These are phyloP conservation scores for Sthenelais limicola DNA, from an alignment of 2,888 invertebrate genomes.

Conservation along the genomic window DNA sequence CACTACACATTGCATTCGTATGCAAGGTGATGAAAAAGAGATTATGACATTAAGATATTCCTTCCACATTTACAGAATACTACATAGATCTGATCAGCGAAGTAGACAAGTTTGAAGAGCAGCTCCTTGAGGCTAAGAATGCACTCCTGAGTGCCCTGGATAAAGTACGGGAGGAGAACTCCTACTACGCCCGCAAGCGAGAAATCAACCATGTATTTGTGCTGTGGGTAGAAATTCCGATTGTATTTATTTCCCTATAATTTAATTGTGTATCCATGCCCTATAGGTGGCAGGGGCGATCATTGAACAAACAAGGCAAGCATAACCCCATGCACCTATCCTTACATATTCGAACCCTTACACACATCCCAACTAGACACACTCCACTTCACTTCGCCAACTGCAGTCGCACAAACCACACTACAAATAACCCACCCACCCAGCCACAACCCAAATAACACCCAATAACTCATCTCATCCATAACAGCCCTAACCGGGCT, in stretches of 20 bases:
- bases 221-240: not conserved
- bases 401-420: not conserved
- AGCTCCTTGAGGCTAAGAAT: conserved; percentile 40
- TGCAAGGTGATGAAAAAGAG: too few relatives aligned
- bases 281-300: too few relatives aligned
- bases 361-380: too few relatives aligned
- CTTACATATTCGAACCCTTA: too few relatives aligned
- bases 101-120: conserved; percentile 46
- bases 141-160: conserved; percentile 38
- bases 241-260: not conserved
- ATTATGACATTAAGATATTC: too few relatives aligned
- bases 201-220: conserved; percentile 30
- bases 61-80: not conserved
- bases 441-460: too few relatives aligned
- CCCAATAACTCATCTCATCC: too few relatives aligned
- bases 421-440: not conserved
- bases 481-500: too few relatives aligned
- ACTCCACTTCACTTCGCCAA: not conserved
- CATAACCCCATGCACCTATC: too few relatives aligned
- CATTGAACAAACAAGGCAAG: too few relatives aligned
- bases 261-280: too few relatives aligned
- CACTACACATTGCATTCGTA: too few relatives aligned
- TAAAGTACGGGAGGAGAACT: not conserved
- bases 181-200: not conserved
- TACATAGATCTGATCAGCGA: conserved; percentile 3